Conservation (phyloP, 2,113 vertebrate species). For the Halcyon senegalensis region DNA sequence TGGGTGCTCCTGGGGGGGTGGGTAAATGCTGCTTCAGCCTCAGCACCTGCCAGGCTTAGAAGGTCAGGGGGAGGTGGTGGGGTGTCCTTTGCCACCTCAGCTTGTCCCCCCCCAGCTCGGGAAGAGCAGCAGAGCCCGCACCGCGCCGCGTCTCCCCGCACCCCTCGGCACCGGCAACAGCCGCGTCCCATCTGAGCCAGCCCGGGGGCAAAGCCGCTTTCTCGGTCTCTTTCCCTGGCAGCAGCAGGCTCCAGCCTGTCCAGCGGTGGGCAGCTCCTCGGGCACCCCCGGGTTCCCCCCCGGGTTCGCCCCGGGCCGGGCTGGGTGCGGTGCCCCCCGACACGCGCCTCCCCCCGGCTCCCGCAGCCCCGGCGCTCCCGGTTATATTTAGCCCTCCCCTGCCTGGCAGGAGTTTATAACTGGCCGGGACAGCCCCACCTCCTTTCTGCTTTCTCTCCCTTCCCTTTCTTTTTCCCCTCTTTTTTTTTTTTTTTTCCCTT, state of each 20-base stretch:
- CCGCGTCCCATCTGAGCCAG: not conserved
- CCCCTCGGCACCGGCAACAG: not conserved
- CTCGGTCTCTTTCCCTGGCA: not conserved
- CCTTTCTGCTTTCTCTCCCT: constrained; percentile 26
- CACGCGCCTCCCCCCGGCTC: not conserved
- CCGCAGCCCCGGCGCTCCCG: constrained; percentile 16
- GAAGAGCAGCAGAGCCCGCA: too few species aligned
- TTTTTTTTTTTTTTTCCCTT: not conserved
- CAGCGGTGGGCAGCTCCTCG: not conserved
- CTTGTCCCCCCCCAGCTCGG: too few species aligned
- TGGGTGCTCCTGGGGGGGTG: too few species aligned
- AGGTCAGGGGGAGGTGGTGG: too few species aligned
- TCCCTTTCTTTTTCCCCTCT: not conserved
- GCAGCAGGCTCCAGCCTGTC: not conserved
- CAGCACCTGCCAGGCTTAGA: too few species aligned
- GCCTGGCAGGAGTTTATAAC: constrained; percentile 45
- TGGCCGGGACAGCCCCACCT: constrained; percentile 32
- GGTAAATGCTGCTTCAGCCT: too few species aligned
- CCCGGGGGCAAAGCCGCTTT: not conserved
- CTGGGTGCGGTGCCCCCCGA: not conserved
- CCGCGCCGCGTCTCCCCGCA: too few species aligned
- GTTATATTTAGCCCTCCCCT: constrained; percentile 75
- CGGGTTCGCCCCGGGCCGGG: too few species aligned
- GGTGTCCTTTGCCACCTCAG: too few species aligned
- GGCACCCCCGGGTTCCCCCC: not conserved